A percentile compares a stretch with the other conserved stretches of the same genome.
Conservation (phyloP, 2,888 invertebrate genomes). For the Hirtodrosophila cameraria region DNA sequence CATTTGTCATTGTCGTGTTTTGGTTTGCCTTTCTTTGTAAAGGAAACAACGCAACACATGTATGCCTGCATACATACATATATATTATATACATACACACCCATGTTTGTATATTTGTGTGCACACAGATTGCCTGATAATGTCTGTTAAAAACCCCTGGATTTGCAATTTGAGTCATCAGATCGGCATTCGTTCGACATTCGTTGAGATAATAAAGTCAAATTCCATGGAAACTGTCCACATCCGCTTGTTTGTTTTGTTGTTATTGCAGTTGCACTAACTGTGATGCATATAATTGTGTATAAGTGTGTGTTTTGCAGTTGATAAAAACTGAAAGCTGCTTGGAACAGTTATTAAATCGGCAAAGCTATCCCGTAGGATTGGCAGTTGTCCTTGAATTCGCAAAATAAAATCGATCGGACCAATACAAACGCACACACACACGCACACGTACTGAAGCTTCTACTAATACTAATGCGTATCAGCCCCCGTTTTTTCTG, state of each 20-base stretch:
- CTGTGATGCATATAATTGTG: slow-evolving; percentile 5
- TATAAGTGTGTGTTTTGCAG: slow-evolving; percentile 3
- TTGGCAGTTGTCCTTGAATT: slow-evolving; percentile 74
- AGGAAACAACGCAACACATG: slow-evolving; percentile 61
- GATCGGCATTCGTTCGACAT: slow-evolving; percentile 53
- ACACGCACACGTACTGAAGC: slow-evolving; percentile 34
- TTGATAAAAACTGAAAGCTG: slow-evolving; percentile 9
- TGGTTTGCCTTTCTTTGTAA: slow-evolving; percentile 61
- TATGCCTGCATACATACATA: slow-evolving; percentile 17
- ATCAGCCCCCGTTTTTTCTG: slow-evolving; percentile 45
- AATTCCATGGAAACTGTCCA: slow-evolving; percentile 53
- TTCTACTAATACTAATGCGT: slow-evolving; percentile 57
- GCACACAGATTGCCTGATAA: slow-evolving; percentile 56
- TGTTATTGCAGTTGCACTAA: slow-evolving; percentile 30
- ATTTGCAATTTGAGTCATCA: slow-evolving; percentile 70
- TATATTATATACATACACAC: no score
- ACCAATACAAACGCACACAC: slow-evolving; percentile 64
- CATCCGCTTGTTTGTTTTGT: slow-evolving; percentile 45
- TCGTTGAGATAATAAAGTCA: slow-evolving; percentile 61
- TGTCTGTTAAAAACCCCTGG: slow-evolving; percentile 43
- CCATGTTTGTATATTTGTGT: slow-evolving; percentile 38
- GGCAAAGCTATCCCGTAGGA: slow-evolving; percentile 65
- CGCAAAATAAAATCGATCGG: slow-evolving; percentile 79
- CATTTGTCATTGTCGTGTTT: slow-evolving; percentile 57
- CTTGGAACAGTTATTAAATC: slow-evolving; percentile 9